Evolutionary conservation across 2,113 vertebrate species (phyloP).

Genomic region (Propithecus coquereli): DNA sequence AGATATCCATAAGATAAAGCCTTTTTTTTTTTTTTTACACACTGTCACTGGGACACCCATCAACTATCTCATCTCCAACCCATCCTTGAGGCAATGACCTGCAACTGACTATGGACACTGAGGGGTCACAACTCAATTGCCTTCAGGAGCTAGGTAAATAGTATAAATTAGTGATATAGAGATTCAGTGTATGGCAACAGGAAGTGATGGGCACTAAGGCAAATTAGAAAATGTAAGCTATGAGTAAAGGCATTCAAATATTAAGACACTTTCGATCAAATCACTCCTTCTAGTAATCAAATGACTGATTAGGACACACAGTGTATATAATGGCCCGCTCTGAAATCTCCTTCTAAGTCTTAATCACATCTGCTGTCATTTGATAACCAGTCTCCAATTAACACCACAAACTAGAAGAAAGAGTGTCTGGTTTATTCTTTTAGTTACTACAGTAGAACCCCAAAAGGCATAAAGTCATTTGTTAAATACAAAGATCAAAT

Average conservation of each 20-base stretch:
- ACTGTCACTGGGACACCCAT: not conserved
- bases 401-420: not conserved
- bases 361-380: not conserved
- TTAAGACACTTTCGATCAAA: not conserved
- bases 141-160: not conserved
- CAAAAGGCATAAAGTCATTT: not conserved
- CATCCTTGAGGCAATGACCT: not conserved
- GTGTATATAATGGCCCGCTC: not conserved
- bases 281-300: not conserved
- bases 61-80: not conserved
- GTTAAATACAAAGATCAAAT: not conserved
- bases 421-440: not conserved
- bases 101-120: not conserved
- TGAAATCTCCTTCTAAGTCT: not conserved
- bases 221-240: slow-evolving; percentile 8
- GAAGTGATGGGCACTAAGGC: not conserved
- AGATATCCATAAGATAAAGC: not conserved
- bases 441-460: not conserved
- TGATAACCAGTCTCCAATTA: not conserved
- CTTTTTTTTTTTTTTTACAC: not conserved
- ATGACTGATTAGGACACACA: not conserved
- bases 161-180: not conserved
- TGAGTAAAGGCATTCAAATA: not conserved
- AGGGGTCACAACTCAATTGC: not conserved
- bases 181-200: not conserved